Conservation (phyloP, 2,888 invertebrate species). For the Aphidoletes aphidimyza region DNA sequence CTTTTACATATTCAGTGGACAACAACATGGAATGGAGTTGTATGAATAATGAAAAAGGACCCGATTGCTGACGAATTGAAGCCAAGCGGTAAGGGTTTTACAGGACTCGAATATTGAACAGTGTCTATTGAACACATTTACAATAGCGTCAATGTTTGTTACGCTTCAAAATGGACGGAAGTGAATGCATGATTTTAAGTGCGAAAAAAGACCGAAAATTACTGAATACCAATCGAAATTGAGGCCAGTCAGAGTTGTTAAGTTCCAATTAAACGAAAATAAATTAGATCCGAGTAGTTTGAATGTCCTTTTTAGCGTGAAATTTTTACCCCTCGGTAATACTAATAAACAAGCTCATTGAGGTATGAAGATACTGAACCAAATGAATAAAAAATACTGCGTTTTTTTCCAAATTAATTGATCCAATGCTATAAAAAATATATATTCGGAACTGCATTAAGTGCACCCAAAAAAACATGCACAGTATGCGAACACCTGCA, state of each 20-base stretch:
- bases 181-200: constrained; percentile 34
- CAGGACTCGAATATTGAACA: too few species aligned
- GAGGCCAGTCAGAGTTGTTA: background rate
- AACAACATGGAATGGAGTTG: background rate
- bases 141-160: background rate
- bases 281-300: constrained; percentile 11
- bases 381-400: too few species aligned
- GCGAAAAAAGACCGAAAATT: constrained; percentile 44
- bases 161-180: constrained; percentile 22
- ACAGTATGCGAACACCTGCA: constrained; percentile 1
- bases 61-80: background rate
- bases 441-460: background rate
- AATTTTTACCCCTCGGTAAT: background rate
- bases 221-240: background rate
- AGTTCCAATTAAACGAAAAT: constrained; percentile 30
- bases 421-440: constrained; percentile 8
- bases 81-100: background rate
- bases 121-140: background rate
- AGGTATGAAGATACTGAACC: constrained; percentile 2
- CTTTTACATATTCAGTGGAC: constrained; percentile 20
- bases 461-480: background rate
- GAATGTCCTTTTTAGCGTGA: background rate
- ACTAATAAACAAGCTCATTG: background rate
- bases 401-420: background rate
- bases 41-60: constrained; percentile 51